Evolutionary conservation across 2,888 invertebrate genomes (phyloP).

Genomic region (Ceriagrion tenellum): DNA sequence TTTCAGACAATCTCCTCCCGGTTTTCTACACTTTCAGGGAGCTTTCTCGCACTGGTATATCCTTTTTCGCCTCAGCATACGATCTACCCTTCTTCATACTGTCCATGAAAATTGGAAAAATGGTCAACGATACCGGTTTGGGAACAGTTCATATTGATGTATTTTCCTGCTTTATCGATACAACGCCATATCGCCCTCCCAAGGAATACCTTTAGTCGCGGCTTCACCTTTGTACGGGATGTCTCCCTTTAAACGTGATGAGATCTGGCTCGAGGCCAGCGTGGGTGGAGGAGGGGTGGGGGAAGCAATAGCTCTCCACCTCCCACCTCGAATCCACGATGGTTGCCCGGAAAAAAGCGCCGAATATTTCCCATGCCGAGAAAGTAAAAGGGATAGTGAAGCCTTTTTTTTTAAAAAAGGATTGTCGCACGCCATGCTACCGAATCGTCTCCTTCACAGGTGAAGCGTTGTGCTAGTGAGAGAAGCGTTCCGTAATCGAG

Average conservation of each 20-base stretch:
- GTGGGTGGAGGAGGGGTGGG: neutral
- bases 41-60: no score
- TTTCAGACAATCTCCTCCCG: no score
- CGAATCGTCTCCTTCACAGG: neutral
- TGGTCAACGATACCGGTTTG: no score
- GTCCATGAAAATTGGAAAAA: no score
- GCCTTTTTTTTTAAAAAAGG: neutral
- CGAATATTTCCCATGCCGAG: neutral
- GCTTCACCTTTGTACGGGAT: neutral
- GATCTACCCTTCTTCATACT: no score
- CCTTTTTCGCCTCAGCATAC: no score
- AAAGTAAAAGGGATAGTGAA: neutral
- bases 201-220: neutral
- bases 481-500: no score
- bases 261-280: neutral
- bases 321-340: neutral
- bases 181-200: neutral
- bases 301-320: neutral
- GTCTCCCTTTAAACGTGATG: constrained; percentile 12
- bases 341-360: neutral
- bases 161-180: no score
- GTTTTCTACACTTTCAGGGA: no score
- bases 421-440: neutral
- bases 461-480: neutral
- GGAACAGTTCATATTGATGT: no score